Evolutionary conservation across 2,797 vertebrate genomes (phyloP).

Genomic region (Dallia pectoralis): DNA sequence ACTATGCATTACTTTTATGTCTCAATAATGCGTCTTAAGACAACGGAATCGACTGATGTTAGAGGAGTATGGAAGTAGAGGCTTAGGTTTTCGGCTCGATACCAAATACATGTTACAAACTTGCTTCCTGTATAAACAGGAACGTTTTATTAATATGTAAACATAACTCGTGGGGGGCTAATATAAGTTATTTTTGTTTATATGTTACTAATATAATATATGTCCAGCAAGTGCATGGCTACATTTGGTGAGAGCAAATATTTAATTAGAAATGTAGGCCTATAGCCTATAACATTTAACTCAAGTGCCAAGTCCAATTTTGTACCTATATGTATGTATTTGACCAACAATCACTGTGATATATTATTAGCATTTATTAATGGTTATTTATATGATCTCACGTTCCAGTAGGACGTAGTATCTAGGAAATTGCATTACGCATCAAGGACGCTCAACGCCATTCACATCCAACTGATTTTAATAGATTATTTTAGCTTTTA

Average conservation of each 20-base stretch:
- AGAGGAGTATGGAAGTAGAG: background rate
- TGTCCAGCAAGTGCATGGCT: no score
- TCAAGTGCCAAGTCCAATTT: background rate
- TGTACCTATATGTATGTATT: background rate
- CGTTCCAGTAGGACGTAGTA: background rate
- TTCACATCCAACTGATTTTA: background rate
- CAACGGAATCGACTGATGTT: background rate
- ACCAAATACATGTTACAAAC: background rate
- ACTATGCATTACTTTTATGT: slow-evolving; percentile 36
- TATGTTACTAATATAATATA: no score
- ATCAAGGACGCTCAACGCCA: background rate
- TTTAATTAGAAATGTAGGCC: background rate
- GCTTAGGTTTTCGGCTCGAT: background rate
- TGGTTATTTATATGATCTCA: background rate
- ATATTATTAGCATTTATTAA: background rate
- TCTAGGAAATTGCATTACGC: background rate
- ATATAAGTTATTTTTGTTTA: background rate
- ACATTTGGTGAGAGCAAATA: background rate
- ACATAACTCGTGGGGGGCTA: background rate
- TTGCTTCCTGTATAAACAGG: background rate
- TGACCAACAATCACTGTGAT: background rate
- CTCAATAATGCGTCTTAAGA: slow-evolving; percentile 36
- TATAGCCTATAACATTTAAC: no score
- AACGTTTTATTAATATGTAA: background rate
- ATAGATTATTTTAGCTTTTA: background rate